Evolutionary conservation across 1,140 invertebrate genomes (phyloP), one percentile per base, ranked within the genome.

Genomic region (Lanistes nyassanus): DNA sequence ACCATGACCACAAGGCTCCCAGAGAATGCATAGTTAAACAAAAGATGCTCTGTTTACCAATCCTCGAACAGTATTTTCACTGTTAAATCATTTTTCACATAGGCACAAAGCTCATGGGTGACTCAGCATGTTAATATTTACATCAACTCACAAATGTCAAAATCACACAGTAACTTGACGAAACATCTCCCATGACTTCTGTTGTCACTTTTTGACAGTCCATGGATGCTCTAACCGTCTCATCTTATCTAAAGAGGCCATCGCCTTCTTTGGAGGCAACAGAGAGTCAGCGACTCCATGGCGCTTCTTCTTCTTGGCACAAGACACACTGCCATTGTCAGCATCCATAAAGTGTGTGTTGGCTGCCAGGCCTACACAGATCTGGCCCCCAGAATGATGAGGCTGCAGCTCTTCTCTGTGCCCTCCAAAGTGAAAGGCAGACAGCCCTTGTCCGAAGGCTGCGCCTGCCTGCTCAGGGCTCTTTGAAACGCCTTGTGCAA

Each of bases 181-280:
- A 16, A 64, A 26, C 23, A 37, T 31, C 36, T 23, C 2, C 26
- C 29, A 31, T 66, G 29, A 7, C 9, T 11, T 31, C 34, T 23
- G 29, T 13, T 34, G 5, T 31, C 34, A n/a, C 23, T 29, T 74
- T 58, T 53, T 74, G 13, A 86, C 47, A 29, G 88, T 89, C 90
- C 90, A 88, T 16, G 90, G 89, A 72, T 86, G 83, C 79, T 92
- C 88, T 79, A 91, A 90, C 53, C 88, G 83, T 85, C 92, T 90
- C 81, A 92, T 91, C 69, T 90, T 88, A 85, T 92, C 92, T 82
- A 95, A 95, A 86, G 93, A 91, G 88, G 95, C 94, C 84, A 96
- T 92, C 11, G 96, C 94, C 90, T 94, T 95, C 84, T 97, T 95
- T 11, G 95, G 93, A 53, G 96, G 96, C 37, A 94, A 89, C 29